phyloP scores from a whole-genome alignment of 2,113 vertebrate genomes.

The Podarcis raffonei region DNA sequence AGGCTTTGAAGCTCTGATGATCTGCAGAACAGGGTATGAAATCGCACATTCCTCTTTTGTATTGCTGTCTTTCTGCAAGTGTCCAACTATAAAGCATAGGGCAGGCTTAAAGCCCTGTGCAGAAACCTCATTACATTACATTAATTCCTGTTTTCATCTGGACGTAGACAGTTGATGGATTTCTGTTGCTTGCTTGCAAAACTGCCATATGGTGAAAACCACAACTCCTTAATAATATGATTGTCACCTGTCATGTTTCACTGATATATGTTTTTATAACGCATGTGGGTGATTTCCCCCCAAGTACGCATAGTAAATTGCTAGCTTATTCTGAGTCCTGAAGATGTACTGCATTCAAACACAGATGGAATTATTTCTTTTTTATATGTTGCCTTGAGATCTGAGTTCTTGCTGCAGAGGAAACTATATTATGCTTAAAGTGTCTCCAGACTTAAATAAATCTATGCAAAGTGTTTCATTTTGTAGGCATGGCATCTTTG shows the following conservation, averaged over 20 bases:
- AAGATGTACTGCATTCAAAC: constrained; percentile 45
- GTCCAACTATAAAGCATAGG: background rate
- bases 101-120: constrained; percentile 12
- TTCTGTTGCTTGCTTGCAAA: constrained; percentile 33
- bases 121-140: constrained; percentile 22
- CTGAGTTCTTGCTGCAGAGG: constrained; percentile 45
- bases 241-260: constrained; percentile 53
- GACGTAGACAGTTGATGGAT: constrained; percentile 20
- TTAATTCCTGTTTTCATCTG: constrained; percentile 29
- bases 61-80: background rate
- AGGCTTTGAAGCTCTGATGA: background rate
- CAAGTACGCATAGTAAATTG: constrained; percentile 48
- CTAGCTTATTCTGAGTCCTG: constrained; percentile 63
- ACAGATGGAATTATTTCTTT: constrained; percentile 62
- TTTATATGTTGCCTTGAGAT: constrained; percentile 57
- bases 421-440: constrained; percentile 48
- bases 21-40: background rate
- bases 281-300: constrained; percentile 39
- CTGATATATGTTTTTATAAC: constrained; percentile 60
- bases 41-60: background rate
- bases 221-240: constrained; percentile 57
- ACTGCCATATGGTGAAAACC: constrained; percentile 47
- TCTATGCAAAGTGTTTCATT: constrained; percentile 53
- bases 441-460: constrained; percentile 51
- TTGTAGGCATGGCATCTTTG: constrained; percentile 51